Base-by-base conservation (phyloP, 92 coral and sea anemone genomes). In the Umimayanthus chanpuru region DNA sequence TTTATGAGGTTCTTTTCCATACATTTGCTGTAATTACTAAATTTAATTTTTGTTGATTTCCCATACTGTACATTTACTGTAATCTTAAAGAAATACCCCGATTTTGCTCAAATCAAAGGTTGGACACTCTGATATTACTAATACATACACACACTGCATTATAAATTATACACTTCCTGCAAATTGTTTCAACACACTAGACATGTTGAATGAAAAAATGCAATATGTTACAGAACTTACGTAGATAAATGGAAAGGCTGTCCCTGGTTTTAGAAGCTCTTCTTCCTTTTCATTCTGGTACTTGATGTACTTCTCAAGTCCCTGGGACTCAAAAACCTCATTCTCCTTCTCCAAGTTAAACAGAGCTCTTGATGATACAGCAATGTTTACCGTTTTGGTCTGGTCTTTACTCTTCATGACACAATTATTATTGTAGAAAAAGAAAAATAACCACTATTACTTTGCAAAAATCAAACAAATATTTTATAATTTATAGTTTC, bases 231-330 rank as follows among this genome's bases (percentile, higher is more conserved):
- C 50, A 47, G 14, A 26, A 85, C 85, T 88, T 68, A 93, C 96
- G 90, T 89, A 81, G 77, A 93, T 93, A 76, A 93, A 93, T n/a
- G 96, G 92, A 75, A 93, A 93, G 14, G 96, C 96, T 5, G 96
- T 81, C 23, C 96, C 96, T 32, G 96, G 96, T 30, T 81, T 15
- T 0, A 93, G 80, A 5, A 89, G 38, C 23, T 89, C 86, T 58
- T 83, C 90, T 65, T 93, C 96, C 72, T 89, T 74, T 3, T 74
- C 75, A 21, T 86, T 74, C 85, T 93, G 96, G 23, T 89, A 50
- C 44, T 78, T 79, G 29, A 91, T 86, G 87, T 93, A 93, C n/a
- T 91, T 81, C n/a, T 91, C 94, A 15, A 93, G 88, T 5, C 96
- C 96, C 64, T 93, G 70, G 21, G 56, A 74, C 15, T 68, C 87